Evolutionary conservation across 2,888 invertebrate species (phyloP), one percentile per base, ranked within the genome.

Genomic region (Xanthorhoe spadicearia): DNA sequence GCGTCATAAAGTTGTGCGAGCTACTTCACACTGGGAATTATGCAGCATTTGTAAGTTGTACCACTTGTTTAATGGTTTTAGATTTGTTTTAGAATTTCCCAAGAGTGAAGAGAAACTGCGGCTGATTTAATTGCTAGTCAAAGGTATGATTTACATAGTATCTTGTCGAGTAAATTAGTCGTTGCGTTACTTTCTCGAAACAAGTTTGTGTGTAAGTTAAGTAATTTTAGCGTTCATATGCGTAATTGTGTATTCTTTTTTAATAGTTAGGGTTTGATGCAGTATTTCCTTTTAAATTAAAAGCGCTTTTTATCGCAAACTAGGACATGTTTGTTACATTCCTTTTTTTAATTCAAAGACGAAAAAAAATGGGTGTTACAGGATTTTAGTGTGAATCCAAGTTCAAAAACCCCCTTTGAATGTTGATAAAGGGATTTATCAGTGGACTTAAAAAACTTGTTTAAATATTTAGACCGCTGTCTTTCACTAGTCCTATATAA

Each of bases 51-150:
- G 64, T 66, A 74, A 72, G 66, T 72, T 71, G 51, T 28, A 61
- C 69, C 68, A 66, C 69, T 70, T 69, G 61, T 72, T 51, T 67
- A 71, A 69, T 70, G 64, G 69, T 66, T 70, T 70, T 64, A 68
- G 67, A 70, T 72, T 72, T 72, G 70, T 69, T 71, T 62, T 62
- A 61, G 54, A 71, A 73, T 69, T 71, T 71, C 71, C 71, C 70
- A 38, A 46, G 70, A 67, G 67, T 35, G 49, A 64, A 62, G 61
- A 59, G 62, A 59, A 59, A 63, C 32, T 68, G 59, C 32, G 52
- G 62, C 23, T 62, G 59, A 68, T 63, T 66, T 68, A 60, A 67
- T 65, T 43, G 55, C 50, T 50, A 57, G 49, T 53, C 28, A 38
- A 60, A 61, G 48, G 62, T 60, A 62, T 61, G 58, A 71, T 71